Evolutionary conservation across 1,140 invertebrate genomes (phyloP), one percentile per base, ranked within the genome.

Genomic region (Aphaenogaster floridana): DNA sequence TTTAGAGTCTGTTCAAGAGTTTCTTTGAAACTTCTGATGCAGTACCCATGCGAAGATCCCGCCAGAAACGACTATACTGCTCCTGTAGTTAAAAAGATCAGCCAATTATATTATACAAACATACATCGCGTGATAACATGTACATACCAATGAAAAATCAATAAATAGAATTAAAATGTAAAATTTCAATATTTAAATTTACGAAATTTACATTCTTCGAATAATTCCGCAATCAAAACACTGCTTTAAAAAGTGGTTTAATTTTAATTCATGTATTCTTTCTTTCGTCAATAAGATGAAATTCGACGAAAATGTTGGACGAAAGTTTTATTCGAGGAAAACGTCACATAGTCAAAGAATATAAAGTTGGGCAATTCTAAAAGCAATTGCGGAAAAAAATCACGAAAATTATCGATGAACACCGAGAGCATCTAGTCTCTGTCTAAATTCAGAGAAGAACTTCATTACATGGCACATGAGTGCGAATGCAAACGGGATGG

Each of bases 21-120:
- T 15, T 34, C 45, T 86, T 17, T 86, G 48, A 17, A 83, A 9
- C 21, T 61, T 64, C 2, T 57, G 42, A 2, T 80, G 87, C n/a
- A 92, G 13, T 28, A 87, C 50, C 86, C 86, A 92, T 2, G 59
- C 80, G 6, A 92, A n/a, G 2, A 92, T 34, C 3, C 90, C 54
- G 6, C 90, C 68, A 8, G 85, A 81, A 8, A 92, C 1, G 11
- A 91, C 0, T 39, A 90, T 8, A 6, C 90, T 79, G 68, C 81
- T 36, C 90, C 92, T 92, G 45, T 11, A 86, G 69, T 68, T 61
- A 81, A 76, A 89, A 76, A 63, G 42, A 84, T 63, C 17, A 72
- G 7, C n/a, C 15, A 3, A 68, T 68, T 54, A 68, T 52, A 28
- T 21, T 11, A 74, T 45, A 34, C 9, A 21, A 71, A 69, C 11